Conservation (phyloP, 2,888 invertebrate species). For the Branchinecta sandiegonensis region DNA sequence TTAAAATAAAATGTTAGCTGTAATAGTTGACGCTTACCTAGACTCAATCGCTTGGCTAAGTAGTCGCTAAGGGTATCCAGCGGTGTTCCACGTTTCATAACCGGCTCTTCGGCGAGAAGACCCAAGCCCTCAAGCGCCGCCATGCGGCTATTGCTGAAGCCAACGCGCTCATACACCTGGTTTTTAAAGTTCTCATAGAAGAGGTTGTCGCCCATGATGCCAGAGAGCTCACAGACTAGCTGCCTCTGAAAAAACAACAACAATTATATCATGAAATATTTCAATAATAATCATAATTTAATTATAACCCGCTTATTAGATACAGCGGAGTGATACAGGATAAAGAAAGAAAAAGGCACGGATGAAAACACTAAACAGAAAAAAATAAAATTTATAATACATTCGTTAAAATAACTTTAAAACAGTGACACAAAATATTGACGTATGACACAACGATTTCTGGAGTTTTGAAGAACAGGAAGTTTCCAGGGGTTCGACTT, state of each 20-base stretch:
- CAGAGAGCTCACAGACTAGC: conserved; percentile 69
- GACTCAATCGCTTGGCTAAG: conserved; percentile 60
- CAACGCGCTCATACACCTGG: conserved; percentile 64
- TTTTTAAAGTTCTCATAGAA: conserved; percentile 84
- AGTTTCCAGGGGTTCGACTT: too few species aligned
- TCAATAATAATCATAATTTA: too few species aligned
- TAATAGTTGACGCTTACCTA: conserved; percentile 42
- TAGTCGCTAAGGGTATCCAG: conserved; percentile 85
- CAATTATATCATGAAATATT: neutral
- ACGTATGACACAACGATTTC: too few species aligned
- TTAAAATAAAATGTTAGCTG: neutral
- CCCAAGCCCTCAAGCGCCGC: conserved; percentile 74
- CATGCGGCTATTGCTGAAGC: conserved; percentile 40
- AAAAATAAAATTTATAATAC: too few species aligned
- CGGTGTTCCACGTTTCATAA: conserved; percentile 70
- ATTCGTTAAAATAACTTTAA: too few species aligned
- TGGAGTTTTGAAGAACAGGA: too few species aligned
- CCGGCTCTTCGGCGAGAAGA: conserved; percentile 61
- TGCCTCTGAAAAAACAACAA: conserved; percentile 46
- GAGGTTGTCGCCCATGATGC: conserved; percentile 66
- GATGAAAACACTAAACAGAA: too few species aligned
- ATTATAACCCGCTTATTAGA: too few species aligned
- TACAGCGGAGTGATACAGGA: too few species aligned
- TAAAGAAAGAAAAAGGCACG: too few species aligned
- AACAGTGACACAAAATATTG: too few species aligned